phyloP scores from a whole-genome alignment of 1,140 invertebrate species.

The Polyergus mexicanus region DNA sequence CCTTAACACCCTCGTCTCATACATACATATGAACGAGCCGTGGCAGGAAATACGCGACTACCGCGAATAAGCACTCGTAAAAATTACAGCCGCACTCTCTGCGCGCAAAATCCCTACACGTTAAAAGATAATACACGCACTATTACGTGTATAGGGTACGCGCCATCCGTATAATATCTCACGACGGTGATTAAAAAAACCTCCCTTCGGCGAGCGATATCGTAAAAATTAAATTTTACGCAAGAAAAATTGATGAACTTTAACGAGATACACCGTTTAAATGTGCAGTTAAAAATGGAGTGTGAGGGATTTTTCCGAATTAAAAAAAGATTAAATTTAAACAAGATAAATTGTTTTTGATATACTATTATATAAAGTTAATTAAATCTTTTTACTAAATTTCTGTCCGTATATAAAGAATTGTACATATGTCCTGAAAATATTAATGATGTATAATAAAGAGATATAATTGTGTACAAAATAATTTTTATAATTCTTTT shows the following conservation, averaged over 20 bases:
- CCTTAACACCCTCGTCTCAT: constrained; percentile 61
- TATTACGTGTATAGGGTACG: constrained; percentile 15
- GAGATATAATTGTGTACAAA: neutral
- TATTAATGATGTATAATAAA: neutral
- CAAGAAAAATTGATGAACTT: neutral
- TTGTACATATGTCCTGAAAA: neutral
- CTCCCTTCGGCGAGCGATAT: neutral
- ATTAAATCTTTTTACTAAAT: neutral
- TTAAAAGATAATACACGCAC: constrained; percentile 40
- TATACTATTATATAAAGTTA: neutral
- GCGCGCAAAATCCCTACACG: constrained; percentile 20
- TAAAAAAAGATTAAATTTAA: neutral
- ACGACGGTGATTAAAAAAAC: constrained; percentile 36
- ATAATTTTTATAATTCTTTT: neutral
- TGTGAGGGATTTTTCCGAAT: neutral
- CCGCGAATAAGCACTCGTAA: constrained; percentile 76
- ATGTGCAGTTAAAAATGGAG: neutral
- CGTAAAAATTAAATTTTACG: neutral
- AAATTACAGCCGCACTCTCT: constrained; percentile 60
- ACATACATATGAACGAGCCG: constrained; percentile 47
- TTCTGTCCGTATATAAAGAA: neutral
- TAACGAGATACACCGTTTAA: neutral
- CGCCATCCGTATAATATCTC: neutral
- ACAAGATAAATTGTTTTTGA: too few relatives aligned
- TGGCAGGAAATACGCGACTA: constrained; percentile 73